These are phyloP conservation scores for Gymnoscopelus braueri DNA, from an alignment of 2,797 vertebrate genomes.

Conservation along the genomic window DNA sequence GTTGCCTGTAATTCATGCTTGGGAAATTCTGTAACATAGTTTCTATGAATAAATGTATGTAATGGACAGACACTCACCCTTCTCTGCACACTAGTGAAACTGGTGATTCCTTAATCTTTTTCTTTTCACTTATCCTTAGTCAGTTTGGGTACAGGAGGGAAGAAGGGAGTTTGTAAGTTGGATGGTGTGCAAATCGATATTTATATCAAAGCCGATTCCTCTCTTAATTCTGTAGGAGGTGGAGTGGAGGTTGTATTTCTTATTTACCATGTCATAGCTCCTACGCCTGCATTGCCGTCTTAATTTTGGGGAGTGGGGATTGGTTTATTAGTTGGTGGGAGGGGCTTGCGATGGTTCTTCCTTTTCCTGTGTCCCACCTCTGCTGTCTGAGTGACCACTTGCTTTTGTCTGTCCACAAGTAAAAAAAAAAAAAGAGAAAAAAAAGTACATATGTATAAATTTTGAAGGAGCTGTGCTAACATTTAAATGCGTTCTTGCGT, in stretches of 20 bases:
- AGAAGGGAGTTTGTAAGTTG: conserved; percentile 45
- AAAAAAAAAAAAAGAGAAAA: conserved; percentile 70
- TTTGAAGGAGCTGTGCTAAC: conserved; percentile 94
- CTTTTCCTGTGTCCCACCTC: conserved; percentile 59
- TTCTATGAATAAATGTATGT: conserved; percentile 82
- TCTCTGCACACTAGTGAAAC: conserved; percentile 69
- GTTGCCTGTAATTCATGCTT: conserved; percentile 81
- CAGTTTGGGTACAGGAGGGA: conserved; percentile 48
- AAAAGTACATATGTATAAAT: conserved; percentile 95
- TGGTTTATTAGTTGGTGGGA: conserved; percentile 60
- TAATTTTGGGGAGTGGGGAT: conserved; percentile 63
- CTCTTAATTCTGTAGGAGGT: conserved; percentile 45
- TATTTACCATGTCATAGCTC: conserved; percentile 26
- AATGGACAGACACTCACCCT: conserved; percentile 65
- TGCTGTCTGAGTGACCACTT: conserved; percentile 78
- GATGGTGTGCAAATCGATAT: conserved; percentile 60
- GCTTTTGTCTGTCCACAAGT: conserved; percentile 85
- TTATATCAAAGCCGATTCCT: conserved; percentile 57
- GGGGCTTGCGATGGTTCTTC: conserved; percentile 47
- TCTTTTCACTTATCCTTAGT: neutral
- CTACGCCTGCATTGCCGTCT: conserved; percentile 62
- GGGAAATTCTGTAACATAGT: conserved; percentile 81
- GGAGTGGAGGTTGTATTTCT: conserved; percentile 46
- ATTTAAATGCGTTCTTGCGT: conserved; percentile 90
- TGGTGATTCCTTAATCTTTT: conserved; percentile 30